These are phyloP conservation scores for Acleris literana DNA, from an alignment of 2,888 invertebrate genomes.

Conservation along the genomic window DNA sequence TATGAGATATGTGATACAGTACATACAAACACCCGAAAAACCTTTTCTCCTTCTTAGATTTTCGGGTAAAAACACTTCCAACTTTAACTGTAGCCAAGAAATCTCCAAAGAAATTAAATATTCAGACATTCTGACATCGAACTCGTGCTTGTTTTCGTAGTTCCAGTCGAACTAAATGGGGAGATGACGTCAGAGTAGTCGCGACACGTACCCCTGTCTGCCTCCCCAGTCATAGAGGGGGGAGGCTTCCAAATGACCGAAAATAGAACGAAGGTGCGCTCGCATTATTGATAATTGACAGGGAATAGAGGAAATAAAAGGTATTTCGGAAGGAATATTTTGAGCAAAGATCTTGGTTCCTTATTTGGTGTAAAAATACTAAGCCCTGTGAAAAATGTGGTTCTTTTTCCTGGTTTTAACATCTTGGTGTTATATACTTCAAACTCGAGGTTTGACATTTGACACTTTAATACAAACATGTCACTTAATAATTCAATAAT, in stretches of 20 bases:
- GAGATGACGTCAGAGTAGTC: conserved; percentile 41
- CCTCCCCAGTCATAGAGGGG: conserved; percentile 33
- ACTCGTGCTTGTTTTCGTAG: conserved; percentile 3
- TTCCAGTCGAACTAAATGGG: conserved; percentile 1
- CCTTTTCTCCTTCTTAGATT: no score
- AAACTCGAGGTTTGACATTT: no score
- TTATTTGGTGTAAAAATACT: no score
- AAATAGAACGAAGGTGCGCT: conserved; percentile 17
- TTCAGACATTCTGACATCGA: neutral
- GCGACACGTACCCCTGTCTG: conserved; percentile 40
- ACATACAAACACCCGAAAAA: no score
- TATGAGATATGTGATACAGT: no score
- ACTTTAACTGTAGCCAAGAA: neutral
- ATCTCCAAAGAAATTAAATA: neutral
- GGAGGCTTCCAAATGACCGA: conserved; percentile 23
- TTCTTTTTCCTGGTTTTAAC: no score
- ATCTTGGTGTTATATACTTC: no score
- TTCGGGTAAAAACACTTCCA: no score
- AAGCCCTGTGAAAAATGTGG: no score
- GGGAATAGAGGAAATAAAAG: neutral
- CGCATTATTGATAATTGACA: conserved; percentile 12
- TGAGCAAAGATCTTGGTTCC: no score
- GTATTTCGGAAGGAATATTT: neutral
- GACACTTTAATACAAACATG: no score
- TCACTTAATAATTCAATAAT: no score